A percentile compares a stretch with the other conserved stretches of the same genome.
Conservation (phyloP, 2,113 vertebrate species). For the Ibidorhyncha struthersii region DNA sequence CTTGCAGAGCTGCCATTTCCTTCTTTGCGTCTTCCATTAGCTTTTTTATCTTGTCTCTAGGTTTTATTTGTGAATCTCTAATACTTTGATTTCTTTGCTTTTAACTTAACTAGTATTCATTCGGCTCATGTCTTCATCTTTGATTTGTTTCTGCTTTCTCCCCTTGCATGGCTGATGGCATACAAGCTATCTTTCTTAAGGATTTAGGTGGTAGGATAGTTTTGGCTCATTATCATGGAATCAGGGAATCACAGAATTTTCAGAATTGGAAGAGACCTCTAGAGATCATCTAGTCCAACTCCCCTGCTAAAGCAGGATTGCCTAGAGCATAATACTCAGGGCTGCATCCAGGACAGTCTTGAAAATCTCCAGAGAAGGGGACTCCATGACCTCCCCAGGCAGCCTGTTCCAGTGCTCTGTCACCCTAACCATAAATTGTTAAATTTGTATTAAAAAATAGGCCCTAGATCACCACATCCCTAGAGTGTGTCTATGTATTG, state of each 20-base stretch:
- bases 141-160: neutral
- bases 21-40: neutral
- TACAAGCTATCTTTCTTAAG: neutral
- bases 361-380: too few relatives aligned
- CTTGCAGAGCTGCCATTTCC: neutral
- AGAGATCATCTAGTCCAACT: too few relatives aligned
- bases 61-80: neutral
- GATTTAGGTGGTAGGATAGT: neutral
- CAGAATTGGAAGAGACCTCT: too few relatives aligned
- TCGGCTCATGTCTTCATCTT: neutral
- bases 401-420: too few relatives aligned
- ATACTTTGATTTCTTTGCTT: neutral
- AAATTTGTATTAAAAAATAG: neutral
- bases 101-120: neutral
- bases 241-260: too few relatives aligned
- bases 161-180: neutral
- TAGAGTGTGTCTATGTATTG: neutral
- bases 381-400: too few relatives aligned
- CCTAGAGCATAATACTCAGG: too few relatives aligned
- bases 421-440: too few relatives aligned
- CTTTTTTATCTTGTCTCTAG: neutral
- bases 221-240: neutral
- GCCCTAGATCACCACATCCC: neutral
- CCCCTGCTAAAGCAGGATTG: too few relatives aligned
- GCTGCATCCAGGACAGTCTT: too few relatives aligned